These are phyloP conservation scores for Ips nitidus DNA, from an alignment of 1,140 invertebrate genomes.

Conservation along the genomic window DNA sequence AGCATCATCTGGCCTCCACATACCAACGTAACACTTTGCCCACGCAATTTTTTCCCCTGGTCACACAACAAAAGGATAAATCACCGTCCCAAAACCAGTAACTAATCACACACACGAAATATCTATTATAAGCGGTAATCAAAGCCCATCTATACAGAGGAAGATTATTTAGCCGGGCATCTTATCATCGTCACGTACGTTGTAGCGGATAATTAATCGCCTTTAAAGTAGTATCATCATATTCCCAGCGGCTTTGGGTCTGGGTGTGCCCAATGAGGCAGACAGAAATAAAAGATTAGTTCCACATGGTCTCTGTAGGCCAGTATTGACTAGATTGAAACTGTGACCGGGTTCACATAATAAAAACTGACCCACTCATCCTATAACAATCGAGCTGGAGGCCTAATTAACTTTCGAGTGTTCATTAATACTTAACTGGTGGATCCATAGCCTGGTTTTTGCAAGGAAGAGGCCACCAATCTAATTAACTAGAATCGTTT, in stretches of 20 bases:
- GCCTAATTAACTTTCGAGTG: neutral
- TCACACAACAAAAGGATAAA: too few relatives aligned
- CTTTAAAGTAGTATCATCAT: conserved; percentile 24
- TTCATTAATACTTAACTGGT: neutral
- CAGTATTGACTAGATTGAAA: conserved; percentile 14
- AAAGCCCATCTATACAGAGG: too few relatives aligned
- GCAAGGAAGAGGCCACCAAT: neutral
- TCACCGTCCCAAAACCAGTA: too few relatives aligned
- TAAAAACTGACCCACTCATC: conserved; percentile 17
- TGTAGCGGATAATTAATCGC: conserved; percentile 9
- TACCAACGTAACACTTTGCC: too few relatives aligned
- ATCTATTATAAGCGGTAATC: too few relatives aligned
- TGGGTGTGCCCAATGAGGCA: conserved; percentile 24
- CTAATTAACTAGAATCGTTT: neutral
- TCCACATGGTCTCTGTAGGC: neutral
- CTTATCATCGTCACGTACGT: conserved; percentile 6
- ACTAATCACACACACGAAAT: too few relatives aligned
- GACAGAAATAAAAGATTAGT: conserved; percentile 22
- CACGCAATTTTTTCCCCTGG: too few relatives aligned
- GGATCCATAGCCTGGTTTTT: neutral
- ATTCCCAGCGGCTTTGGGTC: conserved; percentile 22
- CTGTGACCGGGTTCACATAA: neutral
- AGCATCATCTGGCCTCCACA: too few relatives aligned
- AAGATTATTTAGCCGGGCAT: neutral
- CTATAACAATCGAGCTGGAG: neutral